Base-by-base conservation (phyloP, 2,888 invertebrate species). In the Mythimna impura region DNA sequence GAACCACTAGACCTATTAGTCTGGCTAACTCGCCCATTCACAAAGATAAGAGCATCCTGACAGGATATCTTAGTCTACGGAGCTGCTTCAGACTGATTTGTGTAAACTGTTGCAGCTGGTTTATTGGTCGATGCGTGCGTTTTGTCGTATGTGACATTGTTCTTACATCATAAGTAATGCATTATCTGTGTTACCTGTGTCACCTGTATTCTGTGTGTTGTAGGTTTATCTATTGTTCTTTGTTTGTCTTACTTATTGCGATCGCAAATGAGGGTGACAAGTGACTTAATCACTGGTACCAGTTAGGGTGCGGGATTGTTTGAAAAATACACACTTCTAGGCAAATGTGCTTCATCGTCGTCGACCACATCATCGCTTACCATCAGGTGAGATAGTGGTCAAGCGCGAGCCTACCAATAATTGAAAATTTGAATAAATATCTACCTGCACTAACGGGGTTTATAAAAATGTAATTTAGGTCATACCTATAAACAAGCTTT, bases 31-130 rank as follows among this genome's bases (percentile, higher is more conserved):
- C 22, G 68, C 58, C 58, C 60, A 69, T 81, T 81, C 63, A 69
- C 81, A 60, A 66, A 47, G 81, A 80, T 81, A 77, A 66, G 66
- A 68, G 54, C 73, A 66, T 81, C 80, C 81, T 77, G 78, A 70
- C 82, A 78, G 80, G 80, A 80, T 73, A 78, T 78, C 78, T 73
- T 60, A 54, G 73, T 81, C 55, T 61, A 40, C n/a, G 60, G 47
- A 68, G 52, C 57, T 17, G 61, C 50, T 81, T 66, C 36, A 60
- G 47, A 70, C 71, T 75, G 64, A 69, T 79, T 73, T 64, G 50
- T 60, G 58, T 40, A 52, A 71, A 58, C 70, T 76, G 12, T 40
- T 61, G 60, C 63, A 65, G 22, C 17, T 25, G 22, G 12, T 71
- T 63, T 66, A 70, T 63, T 80, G 58, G 61, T 63, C 2, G 17